Evolutionary conservation across 2,797 vertebrate genomes (phyloP).

Genomic region (Rhadinocentrus ornatus): DNA sequence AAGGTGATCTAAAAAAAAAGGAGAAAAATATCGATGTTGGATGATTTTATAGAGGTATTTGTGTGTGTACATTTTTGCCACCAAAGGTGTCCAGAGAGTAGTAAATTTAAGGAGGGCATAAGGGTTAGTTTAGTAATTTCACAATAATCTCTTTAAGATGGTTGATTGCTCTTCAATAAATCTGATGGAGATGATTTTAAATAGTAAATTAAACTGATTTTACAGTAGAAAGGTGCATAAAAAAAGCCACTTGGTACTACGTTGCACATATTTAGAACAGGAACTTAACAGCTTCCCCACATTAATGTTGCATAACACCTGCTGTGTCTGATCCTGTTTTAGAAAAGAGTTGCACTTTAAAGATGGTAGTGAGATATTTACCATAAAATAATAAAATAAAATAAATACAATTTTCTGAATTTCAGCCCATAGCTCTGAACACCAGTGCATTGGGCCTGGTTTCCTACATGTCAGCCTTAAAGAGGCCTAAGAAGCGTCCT

Average conservation of each 20-base stretch:
- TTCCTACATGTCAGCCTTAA: constrained; percentile 15
- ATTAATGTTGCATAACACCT: neutral
- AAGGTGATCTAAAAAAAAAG: no score
- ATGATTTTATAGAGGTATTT: no score
- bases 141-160: neutral
- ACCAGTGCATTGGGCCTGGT: neutral
- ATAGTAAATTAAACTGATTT: constrained; percentile 7
- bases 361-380: neutral
- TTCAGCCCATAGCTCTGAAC: neutral
- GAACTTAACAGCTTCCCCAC: constrained; percentile 19
- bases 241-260: constrained; percentile 5
- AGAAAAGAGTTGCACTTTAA: neutral
- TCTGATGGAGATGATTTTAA: neutral
- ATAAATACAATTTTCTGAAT: neutral
- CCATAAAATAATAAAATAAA: neutral
- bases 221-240: constrained; percentile 10
- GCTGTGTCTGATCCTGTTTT: neutral
- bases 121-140: neutral
- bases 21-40: no score
- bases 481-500: neutral
- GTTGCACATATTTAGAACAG: neutral
- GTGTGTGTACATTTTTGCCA: no score
- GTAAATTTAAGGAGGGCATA: no score
- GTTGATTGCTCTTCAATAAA: neutral
- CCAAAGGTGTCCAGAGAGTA: no score